phyloP scores from a whole-genome alignment of 2,888 invertebrate genomes.

The Eilema sororculum region DNA sequence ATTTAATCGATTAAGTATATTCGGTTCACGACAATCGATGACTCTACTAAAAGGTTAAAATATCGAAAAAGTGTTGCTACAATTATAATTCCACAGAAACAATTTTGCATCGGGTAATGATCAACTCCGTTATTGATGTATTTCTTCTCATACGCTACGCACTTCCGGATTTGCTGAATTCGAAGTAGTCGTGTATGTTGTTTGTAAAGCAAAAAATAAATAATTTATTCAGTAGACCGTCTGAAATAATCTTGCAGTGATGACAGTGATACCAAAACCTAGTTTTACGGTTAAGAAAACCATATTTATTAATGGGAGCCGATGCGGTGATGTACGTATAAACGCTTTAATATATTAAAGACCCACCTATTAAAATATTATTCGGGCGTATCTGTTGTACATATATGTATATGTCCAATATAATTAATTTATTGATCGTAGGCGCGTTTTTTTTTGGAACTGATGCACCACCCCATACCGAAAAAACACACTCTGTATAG shows the following conservation, averaged over 20 bases:
- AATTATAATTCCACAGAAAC: background rate
- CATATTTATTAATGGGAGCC: slow-evolving; percentile 87
- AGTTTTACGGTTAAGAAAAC: slow-evolving; percentile 89
- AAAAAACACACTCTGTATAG: background rate
- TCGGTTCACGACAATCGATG: background rate
- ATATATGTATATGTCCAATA: slow-evolving; percentile 9
- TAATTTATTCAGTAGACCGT: slow-evolving; percentile 17
- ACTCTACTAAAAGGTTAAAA: slow-evolving; percentile 18
- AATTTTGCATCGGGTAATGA: slow-evolving; percentile 47
- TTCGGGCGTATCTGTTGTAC: slow-evolving; percentile 11
- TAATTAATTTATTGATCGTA: slow-evolving; percentile 34
- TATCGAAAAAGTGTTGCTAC: slow-evolving; percentile 33
- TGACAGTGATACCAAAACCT: slow-evolving; percentile 94
- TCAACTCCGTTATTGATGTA: slow-evolving; percentile 50
- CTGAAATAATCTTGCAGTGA: slow-evolving; percentile 59
- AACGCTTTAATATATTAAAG: slow-evolving; percentile 11
- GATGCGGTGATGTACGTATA: slow-evolving; percentile 68
- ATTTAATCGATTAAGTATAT: background rate
- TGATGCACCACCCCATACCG: background rate
- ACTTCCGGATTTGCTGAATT: slow-evolving; percentile 50
- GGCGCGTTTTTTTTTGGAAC: slow-evolving; percentile 15
- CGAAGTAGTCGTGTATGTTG: slow-evolving; percentile 30
- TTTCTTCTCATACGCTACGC: slow-evolving; percentile 40
- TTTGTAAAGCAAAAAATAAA: slow-evolving; percentile 27
- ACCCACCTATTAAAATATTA: background rate